phyloP scores from a whole-genome alignment of 1,140 invertebrate genomes.

The Asbolus verrucosus region DNA sequence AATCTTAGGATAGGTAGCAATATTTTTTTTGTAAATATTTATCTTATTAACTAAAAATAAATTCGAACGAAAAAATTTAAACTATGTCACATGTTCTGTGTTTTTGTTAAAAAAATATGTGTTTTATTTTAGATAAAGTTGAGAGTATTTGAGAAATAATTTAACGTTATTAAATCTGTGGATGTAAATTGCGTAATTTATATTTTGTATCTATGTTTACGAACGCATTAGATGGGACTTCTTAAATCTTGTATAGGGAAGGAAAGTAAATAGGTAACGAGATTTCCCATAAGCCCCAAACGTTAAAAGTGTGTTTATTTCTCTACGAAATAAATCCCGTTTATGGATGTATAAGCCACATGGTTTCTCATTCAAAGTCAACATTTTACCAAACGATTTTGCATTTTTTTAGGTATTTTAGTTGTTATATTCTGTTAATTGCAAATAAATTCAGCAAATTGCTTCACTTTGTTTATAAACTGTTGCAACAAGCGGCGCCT shows the following conservation, averaged over 20 bases:
- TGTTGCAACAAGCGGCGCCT: conserved; percentile 6
- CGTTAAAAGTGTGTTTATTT: too few species aligned
- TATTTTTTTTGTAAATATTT: neutral
- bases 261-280: too few species aligned
- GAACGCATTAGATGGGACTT: too few species aligned
- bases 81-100: neutral
- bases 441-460: neutral
- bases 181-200: neutral
- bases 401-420: neutral
- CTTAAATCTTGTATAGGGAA: too few species aligned
- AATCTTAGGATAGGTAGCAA: neutral
- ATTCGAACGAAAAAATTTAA: too few species aligned
- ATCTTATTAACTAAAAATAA: too few species aligned
- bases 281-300: too few species aligned
- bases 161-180: neutral
- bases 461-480: neutral
- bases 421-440: neutral
- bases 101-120: neutral
- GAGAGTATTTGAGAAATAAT: neutral
- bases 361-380: too few species aligned
- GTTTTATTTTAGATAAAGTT: neutral
- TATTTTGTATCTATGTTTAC: too few species aligned
- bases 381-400: too few species aligned
- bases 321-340: too few species aligned
- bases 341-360: too few species aligned